phyloP scores from a whole-genome alignment of 1,140 invertebrate species.

The Dermatophagoides farinae region DNA sequence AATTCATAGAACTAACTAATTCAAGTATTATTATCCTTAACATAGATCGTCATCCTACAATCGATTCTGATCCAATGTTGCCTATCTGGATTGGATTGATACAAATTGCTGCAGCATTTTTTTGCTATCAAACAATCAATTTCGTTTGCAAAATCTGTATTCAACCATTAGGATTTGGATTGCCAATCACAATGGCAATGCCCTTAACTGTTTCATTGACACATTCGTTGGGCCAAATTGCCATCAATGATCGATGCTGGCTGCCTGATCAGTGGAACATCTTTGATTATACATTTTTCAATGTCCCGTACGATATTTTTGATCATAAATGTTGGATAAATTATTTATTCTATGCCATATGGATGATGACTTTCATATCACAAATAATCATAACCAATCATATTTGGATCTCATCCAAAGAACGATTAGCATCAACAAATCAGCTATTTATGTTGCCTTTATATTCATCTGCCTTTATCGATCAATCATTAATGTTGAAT shows the following conservation, averaged over 20 bases:
- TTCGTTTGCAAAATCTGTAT: conserved; percentile 94
- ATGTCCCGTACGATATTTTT: conserved; percentile 25
- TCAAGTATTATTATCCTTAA: too few species aligned
- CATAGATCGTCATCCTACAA: too few species aligned
- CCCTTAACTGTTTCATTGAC: conserved; percentile 67
- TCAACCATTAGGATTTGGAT: conserved; percentile 80
- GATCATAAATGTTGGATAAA: conserved; percentile 14
- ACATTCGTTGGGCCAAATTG: conserved; percentile 48
- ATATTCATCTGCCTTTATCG: conserved; percentile 54
- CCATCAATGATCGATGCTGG: too few species aligned
- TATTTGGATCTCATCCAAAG: conserved; percentile 32
- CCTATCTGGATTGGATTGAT: conserved; percentile 55
- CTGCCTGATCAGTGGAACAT: too few species aligned
- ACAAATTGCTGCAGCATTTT: conserved; percentile 57
- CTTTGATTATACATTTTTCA: conserved; percentile 6
- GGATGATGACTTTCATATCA: conserved; percentile 26
- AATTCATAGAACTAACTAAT: too few species aligned
- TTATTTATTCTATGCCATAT: conserved; percentile 23
- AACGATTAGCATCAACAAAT: conserved; percentile 33
- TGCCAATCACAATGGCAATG: conserved; percentile 75
- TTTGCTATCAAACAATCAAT: conserved; percentile 76
- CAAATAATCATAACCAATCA: conserved; percentile 33
- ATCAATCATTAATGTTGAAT: conserved; percentile 87
- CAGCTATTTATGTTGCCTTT: conserved; percentile 32
- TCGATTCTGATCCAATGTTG: neutral